Base-by-base conservation (phyloP, 2,797 vertebrate genomes). In the Triplophysa yarkandensis region DNA sequence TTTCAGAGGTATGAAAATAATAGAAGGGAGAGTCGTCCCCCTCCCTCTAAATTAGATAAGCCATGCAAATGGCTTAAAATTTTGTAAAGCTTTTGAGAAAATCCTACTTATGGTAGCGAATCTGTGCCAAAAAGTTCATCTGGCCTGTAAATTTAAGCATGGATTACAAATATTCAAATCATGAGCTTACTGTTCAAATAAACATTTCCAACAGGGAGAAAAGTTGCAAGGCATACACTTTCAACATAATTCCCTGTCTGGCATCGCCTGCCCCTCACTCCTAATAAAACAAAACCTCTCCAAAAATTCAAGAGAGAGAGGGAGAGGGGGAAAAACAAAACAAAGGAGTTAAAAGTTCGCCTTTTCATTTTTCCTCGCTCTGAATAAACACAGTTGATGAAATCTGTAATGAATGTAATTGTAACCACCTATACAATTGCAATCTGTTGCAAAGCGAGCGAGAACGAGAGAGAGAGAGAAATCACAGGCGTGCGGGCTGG, bases 131-230 rank as follows among this genome's bases (percentile, higher is more conserved):
- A 93, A 93, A 93, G 91, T 92, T 94, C 92, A 93, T 93, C 92
- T 94, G 92, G 92, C 90, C 92, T 93, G 92, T 93, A 93, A 93
- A 93, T 93, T 93, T 93, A 93, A 93, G 92, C 91, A 92, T 89
- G 92, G 92, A 93, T 93, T 93, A 93, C 92, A 93, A 93, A 92
- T 93, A 93, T 93, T 93, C 92, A 93, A 93, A 93, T 93, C 92
- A 92, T 91, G 92, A 93, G 92, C 92, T 94, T 93, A 93, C 92
- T 93, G 92, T 93, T 93, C 92, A 93, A 93, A 93, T 93, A 93
- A 93, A 93, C 92, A 92, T 92, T 92, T 92, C 91, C 90, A 92
- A 91, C 88, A 80, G 83, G 80, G 92, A 88, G 89, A 92, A 75
- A 93, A 92, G 92, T 93, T 92, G 90, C 91, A 93, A 93, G 91